These are phyloP conservation scores for Hiodon tergisus DNA, from an alignment of 2,113 vertebrate species.

Conservation along the genomic window DNA sequence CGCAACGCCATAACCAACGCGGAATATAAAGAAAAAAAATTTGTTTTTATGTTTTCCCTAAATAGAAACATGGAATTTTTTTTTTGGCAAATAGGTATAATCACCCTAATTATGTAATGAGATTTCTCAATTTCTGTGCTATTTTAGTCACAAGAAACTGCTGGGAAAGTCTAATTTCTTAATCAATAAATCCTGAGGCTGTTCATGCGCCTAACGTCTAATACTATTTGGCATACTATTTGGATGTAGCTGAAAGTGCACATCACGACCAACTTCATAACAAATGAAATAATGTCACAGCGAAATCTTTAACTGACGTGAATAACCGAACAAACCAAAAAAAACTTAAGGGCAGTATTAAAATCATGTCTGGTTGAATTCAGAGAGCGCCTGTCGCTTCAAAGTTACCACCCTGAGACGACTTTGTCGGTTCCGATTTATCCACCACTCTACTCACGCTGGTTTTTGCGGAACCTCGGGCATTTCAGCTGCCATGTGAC, in stretches of 20 bases:
- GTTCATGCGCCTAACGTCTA: neutral
- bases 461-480: neutral
- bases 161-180: too few relatives aligned
- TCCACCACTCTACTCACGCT: slow-evolving; percentile 11
- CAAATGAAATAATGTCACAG: neutral
- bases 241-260: neutral
- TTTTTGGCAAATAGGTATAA: too few relatives aligned
- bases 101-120: too few relatives aligned
- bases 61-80: too few relatives aligned
- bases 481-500: neutral
- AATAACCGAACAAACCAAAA: slow-evolving; percentile 15
- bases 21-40: too few relatives aligned
- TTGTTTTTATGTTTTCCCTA: too few relatives aligned
- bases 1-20: too few relatives aligned
- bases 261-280: neutral
- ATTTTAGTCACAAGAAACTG: too few relatives aligned
- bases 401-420: slow-evolving; percentile 13
- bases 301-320: slow-evolving; percentile 1
- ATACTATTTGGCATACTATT: neutral
- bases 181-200: too few relatives aligned
- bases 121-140: too few relatives aligned
- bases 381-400: slow-evolving; percentile 3
- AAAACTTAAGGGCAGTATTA: slow-evolving; percentile 20
- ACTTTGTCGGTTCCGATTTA: slow-evolving; percentile 18
- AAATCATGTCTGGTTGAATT: slow-evolving; percentile 10